Evolutionary conservation across 2,888 invertebrate genomes (phyloP).

Genomic region (Zygothrica quintamaculata): DNA sequence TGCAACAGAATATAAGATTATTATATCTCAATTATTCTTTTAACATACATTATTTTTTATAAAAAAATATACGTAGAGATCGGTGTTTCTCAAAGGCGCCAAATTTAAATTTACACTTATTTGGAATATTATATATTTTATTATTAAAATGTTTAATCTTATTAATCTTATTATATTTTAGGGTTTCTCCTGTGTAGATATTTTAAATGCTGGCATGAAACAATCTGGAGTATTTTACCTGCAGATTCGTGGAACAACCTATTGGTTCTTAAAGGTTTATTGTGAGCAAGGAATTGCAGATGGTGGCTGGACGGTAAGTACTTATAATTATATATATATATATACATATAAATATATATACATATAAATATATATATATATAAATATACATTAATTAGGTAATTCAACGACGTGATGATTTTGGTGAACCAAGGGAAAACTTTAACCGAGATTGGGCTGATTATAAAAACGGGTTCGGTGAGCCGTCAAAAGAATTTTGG

Average conservation of each 20-base stretch:
- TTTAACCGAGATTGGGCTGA: constrained; percentile 97
- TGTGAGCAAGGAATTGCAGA: constrained; percentile 95
- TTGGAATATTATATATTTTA: not conserved
- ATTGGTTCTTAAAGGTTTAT: constrained; percentile 96
- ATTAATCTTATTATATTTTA: constrained; percentile 84
- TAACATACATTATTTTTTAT: too few relatives aligned
- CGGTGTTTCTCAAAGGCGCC: too few relatives aligned
- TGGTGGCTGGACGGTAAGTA: constrained; percentile 95
- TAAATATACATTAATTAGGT: too few relatives aligned
- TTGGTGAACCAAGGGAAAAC: constrained; percentile 93
- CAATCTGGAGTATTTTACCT: constrained; percentile 95
- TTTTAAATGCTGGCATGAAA: constrained; percentile 93
- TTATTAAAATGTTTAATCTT: not conserved
- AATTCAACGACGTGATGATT: constrained; percentile 95
- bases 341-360: not conserved
- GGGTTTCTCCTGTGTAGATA: constrained; percentile 95
- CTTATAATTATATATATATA: too few relatives aligned
- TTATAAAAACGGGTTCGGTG: constrained; percentile 96
- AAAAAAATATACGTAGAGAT: too few relatives aligned
- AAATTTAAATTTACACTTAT: too few relatives aligned
- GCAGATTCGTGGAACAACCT: constrained; percentile 95
- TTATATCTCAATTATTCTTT: too few relatives aligned
- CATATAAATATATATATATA: too few relatives aligned
- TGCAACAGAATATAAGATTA: too few relatives aligned
- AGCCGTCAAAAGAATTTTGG: constrained; percentile 96